Percentiles rank a stretch among this genome's conserved stretches.
Conservation (phyloP, 2,888 invertebrate genomes). For the Villa cingulata region DNA sequence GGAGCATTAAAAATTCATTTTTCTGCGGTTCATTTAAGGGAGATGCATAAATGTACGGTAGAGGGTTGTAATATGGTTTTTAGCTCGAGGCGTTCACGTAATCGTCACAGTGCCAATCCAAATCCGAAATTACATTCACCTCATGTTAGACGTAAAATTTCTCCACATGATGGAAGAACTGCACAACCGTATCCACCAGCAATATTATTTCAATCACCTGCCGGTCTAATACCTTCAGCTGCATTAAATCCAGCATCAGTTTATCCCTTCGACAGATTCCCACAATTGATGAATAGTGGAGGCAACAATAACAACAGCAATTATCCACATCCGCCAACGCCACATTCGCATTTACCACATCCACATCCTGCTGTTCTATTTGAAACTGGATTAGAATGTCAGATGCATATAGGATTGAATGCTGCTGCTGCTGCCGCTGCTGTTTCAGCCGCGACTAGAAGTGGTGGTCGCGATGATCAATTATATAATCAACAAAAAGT, state of each 20-base stretch:
- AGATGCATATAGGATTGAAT: neutral
- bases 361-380: neutral
- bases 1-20: slow-evolving; percentile 97
- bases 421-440: neutral
- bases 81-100: slow-evolving; percentile 85
- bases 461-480: neutral
- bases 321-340: slow-evolving; percentile 21
- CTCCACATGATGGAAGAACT: slow-evolving; percentile 86
- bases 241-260: slow-evolving; percentile 47
- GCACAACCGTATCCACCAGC: slow-evolving; percentile 52
- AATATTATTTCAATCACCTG: slow-evolving; percentile 48
- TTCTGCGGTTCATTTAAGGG: slow-evolving; percentile 91
- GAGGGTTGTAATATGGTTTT: slow-evolving; percentile 98
- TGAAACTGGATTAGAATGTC: slow-evolving; percentile 4
- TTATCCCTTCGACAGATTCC: slow-evolving; percentile 59
- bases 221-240: slow-evolving; percentile 32
- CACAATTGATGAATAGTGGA: slow-evolving; percentile 41
- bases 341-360: slow-evolving; percentile 25
- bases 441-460: neutral
- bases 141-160: slow-evolving; percentile 83
- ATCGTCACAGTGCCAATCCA: slow-evolving; percentile 92
- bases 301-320: slow-evolving; percentile 38
- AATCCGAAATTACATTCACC: slow-evolving; percentile 95
- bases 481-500: neutral
- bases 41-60: slow-evolving; percentile 98